Evolutionary conservation across 2,888 invertebrate genomes (phyloP).

Genomic region (Agrypnus murinus): DNA sequence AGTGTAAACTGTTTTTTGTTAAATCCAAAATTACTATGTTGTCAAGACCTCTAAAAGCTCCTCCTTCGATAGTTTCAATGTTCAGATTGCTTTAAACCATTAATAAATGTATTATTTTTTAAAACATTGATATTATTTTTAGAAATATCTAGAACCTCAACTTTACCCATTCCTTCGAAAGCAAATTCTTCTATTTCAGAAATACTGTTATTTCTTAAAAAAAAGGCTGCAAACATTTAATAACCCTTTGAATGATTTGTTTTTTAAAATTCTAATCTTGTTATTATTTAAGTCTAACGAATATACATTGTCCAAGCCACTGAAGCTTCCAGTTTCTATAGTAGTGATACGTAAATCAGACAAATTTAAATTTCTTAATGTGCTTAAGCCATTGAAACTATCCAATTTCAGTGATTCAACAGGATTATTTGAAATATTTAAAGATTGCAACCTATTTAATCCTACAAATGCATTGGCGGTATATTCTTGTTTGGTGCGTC

Average conservation of each 20-base stretch:
- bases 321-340: slow-evolving; percentile 1
- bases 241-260: neutral
- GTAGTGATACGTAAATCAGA: neutral
- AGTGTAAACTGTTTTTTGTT: slow-evolving; percentile 16
- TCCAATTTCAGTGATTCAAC: neutral
- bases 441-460: neutral
- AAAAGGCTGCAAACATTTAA: neutral
- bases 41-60: slow-evolving; percentile 32
- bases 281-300: slow-evolving; percentile 9
- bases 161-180: slow-evolving; percentile 13
- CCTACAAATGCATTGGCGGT: slow-evolving; percentile 10
- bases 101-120: slow-evolving; percentile 26
- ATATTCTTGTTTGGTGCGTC: too few species aligned
- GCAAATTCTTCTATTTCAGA: neutral
- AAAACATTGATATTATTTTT: slow-evolving; percentile 19
- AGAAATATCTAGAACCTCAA: slow-evolving; percentile 16
- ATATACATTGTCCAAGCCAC: slow-evolving; percentile 11
- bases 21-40: slow-evolving; percentile 27
- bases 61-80: slow-evolving; percentile 6
- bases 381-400: slow-evolving; percentile 20
- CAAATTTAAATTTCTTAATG: slow-evolving; percentile 17
- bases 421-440: slow-evolving; percentile 19
- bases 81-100: slow-evolving; percentile 26
- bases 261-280: neutral
- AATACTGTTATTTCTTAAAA: slow-evolving; percentile 27